Evolutionary conservation across 1,140 invertebrate genomes (phyloP), one percentile per base, ranked within the genome.

Genomic region (Cydia splendana): DNA sequence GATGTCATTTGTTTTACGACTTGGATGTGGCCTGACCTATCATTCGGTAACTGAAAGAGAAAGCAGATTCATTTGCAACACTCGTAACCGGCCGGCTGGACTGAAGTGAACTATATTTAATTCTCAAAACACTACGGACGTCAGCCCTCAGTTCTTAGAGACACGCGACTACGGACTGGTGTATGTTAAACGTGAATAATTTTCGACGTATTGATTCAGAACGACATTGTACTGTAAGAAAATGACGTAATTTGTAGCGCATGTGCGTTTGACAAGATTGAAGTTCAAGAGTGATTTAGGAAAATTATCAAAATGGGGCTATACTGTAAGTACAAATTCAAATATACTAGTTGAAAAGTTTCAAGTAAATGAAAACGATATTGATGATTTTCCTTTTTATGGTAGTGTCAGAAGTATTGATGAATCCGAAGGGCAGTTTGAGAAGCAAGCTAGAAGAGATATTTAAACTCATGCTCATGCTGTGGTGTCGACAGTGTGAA

Each of bases 401-500:
- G 9, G 18, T 91, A 93, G 90, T 93, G 75, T 88, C 75, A 82
- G 85, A 86, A 65, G 83, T 88, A 73, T 82, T 91, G 74, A 84
- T 77, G 78, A 86, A 89, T 75, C 88, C 87, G 83, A 94, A 86
- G 87, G 94, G 94, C 65, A 95, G 94, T 79, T 87, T 97, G 74
- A 95, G 95, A 82, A 93, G 94, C 65, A 95, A 95, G 83, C 93
- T 97, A 80, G 96, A 97, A 87, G 96, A 97, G 86, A 94, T 97
- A 75, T 94, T 97, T 81, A 96, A 96, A 89, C 94, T 96, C 79
- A 97, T 97, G 96, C 94, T 97, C 76, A 93, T 96, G 79, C 95
- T 97, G n/a, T 97, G 96, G 96, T 96, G 96, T 88, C 95, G 95
- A 80, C 96, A 97, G 87, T 95, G 95, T 81, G 94, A 96, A 88